Conservation (phyloP, 2,797 vertebrate genomes). For the Cyclura pinguis region DNA sequence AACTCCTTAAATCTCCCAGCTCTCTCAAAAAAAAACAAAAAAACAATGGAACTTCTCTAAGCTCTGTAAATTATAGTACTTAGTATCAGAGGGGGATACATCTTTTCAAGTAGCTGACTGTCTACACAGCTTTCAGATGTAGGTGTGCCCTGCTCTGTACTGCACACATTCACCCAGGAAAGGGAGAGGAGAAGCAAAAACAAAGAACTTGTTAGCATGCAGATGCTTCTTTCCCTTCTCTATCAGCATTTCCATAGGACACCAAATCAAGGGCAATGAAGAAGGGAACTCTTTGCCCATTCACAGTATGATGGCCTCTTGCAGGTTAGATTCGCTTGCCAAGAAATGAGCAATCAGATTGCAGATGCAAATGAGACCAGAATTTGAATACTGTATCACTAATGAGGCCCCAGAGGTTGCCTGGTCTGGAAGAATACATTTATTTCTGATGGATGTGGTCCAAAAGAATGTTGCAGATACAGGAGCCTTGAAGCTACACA, state of each 20-base stretch:
- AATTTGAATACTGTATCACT: conserved; percentile 44
- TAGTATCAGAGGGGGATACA: too few relatives aligned
- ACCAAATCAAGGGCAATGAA: not conserved
- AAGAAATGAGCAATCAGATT: conserved; percentile 19
- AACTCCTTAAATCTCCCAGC: too few relatives aligned
- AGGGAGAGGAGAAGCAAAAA: not conserved
- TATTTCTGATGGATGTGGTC: conserved; percentile 56
- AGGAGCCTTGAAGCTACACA: conserved; percentile 47
- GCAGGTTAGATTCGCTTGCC: conserved; percentile 11
- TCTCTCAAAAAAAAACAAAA: too few relatives aligned
- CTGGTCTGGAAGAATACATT: conserved; percentile 26
- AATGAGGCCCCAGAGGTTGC: conserved; percentile 58
- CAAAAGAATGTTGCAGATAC: conserved; percentile 47
- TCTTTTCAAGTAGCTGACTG: too few relatives aligned
- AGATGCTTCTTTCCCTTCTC: conserved; percentile 2
- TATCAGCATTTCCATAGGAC: not conserved
- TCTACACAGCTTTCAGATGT: not conserved
- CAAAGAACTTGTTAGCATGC: not conserved
- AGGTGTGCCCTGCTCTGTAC: not conserved
- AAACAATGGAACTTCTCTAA: too few relatives aligned
- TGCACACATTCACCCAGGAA: not conserved
- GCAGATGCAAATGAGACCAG: conserved; percentile 34
- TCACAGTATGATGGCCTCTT: conserved; percentile 12
- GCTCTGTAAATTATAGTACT: not conserved
- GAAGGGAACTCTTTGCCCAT: accelerated